phyloP scores from a whole-genome alignment of 1,140 invertebrate species.

The Conopomorpha cramerella region DNA sequence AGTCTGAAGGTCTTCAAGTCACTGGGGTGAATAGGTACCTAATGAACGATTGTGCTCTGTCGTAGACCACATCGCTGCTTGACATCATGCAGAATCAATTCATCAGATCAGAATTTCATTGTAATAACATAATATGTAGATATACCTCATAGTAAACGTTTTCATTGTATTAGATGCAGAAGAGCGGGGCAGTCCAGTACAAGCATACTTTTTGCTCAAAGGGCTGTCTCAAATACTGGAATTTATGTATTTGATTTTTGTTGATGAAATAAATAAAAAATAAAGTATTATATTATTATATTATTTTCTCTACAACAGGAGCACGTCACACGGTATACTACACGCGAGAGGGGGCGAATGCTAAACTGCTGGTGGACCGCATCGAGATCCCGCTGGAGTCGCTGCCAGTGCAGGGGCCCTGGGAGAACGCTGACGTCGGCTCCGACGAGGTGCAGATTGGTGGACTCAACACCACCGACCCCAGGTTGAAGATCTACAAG shows the following conservation, averaged over 20 bases:
- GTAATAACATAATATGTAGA: not conserved
- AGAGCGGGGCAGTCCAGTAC: no score
- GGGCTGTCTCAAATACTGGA: not conserved
- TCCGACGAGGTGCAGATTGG: conserved; percentile 83
- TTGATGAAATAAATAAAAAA: no score
- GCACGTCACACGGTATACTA: conserved; percentile 87
- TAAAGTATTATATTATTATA: no score
- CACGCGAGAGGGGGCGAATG: conserved; percentile 71
- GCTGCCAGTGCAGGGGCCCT: conserved; percentile 68
- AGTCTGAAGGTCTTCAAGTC: no score
- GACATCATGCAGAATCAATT: no score
- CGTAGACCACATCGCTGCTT: no score
- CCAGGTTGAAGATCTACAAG: conserved; percentile 77
- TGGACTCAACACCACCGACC: conserved; percentile 82
- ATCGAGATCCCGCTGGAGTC: conserved; percentile 71
- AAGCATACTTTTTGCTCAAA: conserved; percentile 1
- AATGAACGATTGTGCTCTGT: no score
- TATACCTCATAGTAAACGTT: no score
- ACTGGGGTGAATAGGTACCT: no score
- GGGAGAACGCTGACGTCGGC: conserved; percentile 66
- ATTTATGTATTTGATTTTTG: no score
- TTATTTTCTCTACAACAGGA: conserved; percentile 38
- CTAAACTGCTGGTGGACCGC: conserved; percentile 75
- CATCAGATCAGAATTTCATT: no score
- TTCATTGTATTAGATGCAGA: no score